phyloP scores from a whole-genome alignment of 2,113 vertebrate genomes.

The Clarias gariepinus region DNA sequence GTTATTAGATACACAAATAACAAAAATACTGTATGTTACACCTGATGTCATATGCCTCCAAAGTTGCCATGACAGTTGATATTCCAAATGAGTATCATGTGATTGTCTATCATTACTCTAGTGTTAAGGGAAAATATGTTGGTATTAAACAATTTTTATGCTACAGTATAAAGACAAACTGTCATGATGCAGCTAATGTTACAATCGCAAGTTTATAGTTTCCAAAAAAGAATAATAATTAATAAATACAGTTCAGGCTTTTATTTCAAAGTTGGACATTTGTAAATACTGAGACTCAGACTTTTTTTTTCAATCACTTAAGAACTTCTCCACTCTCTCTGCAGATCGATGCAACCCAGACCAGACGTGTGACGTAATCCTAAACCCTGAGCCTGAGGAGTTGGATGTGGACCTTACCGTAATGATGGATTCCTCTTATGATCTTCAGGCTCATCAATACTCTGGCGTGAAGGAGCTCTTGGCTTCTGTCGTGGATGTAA shows the following conservation, averaged over 20 bases:
- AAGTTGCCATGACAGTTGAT: neutral
- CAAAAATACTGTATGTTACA: neutral
- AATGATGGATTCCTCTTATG: slow-evolving; percentile 78
- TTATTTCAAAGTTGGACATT: too few species aligned
- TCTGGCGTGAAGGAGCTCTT: slow-evolving; percentile 71
- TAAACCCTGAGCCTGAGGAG: slow-evolving; percentile 52
- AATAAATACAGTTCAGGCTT: too few species aligned
- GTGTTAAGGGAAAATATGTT: neutral
- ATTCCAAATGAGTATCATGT: neutral
- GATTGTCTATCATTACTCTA: neutral
- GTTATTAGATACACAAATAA: neutral
- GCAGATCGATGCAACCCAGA: slow-evolving; percentile 78
- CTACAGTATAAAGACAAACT: too few species aligned
- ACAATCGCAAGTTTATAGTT: neutral
- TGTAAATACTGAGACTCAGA: too few species aligned
- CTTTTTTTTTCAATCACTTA: too few species aligned
- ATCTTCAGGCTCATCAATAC: slow-evolving; percentile 70
- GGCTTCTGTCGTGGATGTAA: slow-evolving; percentile 70
- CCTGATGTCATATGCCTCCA: neutral
- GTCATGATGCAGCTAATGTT: neutral
- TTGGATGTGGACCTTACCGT: slow-evolving; percentile 78
- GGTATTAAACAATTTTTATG: neutral
- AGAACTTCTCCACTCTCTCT: slow-evolving; percentile 15
- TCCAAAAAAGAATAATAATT: neutral
- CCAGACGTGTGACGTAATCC: slow-evolving; percentile 52